phyloP scores from a whole-genome alignment of 2,797 vertebrate genomes.

The Sebastes kiyomatsui region DNA sequence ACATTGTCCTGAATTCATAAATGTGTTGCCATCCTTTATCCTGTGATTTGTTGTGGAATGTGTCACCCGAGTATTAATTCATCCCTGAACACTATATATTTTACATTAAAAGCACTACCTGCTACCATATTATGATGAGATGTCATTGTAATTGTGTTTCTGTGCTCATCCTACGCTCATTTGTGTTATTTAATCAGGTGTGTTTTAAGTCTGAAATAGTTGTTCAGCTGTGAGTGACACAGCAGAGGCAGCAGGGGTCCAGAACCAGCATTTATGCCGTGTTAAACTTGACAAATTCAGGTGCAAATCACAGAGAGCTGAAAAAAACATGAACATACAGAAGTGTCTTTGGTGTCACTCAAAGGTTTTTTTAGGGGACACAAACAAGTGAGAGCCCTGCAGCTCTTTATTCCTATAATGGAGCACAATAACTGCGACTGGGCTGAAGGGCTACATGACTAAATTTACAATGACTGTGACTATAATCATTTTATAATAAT shows the following conservation, averaged over 20 bases:
- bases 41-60: background rate
- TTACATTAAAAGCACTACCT: background rate
- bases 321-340: background rate
- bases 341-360: background rate
- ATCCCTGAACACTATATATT: background rate
- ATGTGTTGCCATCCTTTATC: background rate
- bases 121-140: background rate
- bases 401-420: background rate
- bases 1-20: background rate
- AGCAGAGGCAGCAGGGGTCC: constrained; percentile 18
- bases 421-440: background rate
- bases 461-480: background rate
- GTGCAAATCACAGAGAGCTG: background rate
- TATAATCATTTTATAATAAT: background rate
- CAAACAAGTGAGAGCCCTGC: background rate
- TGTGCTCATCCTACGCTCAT: background rate
- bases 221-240: background rate
- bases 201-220: background rate
- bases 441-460: background rate
- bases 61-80: background rate
- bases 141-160: background rate
- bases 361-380: constrained; percentile 4
- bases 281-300: constrained; percentile 1
- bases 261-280: background rate
- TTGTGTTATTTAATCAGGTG: background rate